phyloP scores from a whole-genome alignment of 2,888 invertebrate species.

The Apodemia mormo region DNA sequence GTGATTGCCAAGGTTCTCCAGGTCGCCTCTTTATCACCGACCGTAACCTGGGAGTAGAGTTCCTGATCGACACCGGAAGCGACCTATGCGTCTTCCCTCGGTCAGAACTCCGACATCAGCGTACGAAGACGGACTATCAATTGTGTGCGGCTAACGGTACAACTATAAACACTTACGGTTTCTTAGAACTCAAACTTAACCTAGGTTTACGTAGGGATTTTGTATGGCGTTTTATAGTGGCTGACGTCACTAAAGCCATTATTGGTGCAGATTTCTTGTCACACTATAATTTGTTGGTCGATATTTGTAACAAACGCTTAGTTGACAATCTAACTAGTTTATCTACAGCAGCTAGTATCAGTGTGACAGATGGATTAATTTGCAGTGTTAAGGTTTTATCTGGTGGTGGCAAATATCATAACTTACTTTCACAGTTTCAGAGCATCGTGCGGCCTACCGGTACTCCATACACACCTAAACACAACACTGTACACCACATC shows the following conservation, averaged over 20 bases:
- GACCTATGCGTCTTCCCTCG: conserved; percentile 20
- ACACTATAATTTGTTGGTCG: conserved; percentile 41
- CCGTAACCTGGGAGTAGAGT: conserved; percentile 23
- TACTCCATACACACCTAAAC: conserved; percentile 16
- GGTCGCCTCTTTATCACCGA: conserved; percentile 40
- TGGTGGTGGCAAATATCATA: no score
- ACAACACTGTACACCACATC: conserved; percentile 33
- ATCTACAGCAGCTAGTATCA: neutral
- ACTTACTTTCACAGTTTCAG: conserved; percentile 20
- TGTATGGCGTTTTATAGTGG: no score
- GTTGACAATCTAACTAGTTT: conserved; percentile 32
- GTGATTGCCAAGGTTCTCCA: conserved; percentile 30
- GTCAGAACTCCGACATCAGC: conserved; percentile 31
- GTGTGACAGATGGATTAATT: neutral
- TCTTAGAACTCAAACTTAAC: no score
- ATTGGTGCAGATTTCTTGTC: no score
- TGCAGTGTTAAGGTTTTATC: no score
- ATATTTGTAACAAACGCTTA: conserved; percentile 39
- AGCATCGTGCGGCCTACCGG: conserved; percentile 29
- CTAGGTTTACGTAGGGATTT: no score
- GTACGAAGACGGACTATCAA: conserved; percentile 37
- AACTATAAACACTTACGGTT: no score
- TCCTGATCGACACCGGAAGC: neutral
- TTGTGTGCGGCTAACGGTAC: conserved; percentile 42
- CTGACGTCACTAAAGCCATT: no score